These are phyloP conservation scores for Caenorhabditis becei DNA, from an alignment of 2,888 invertebrate species.

Conservation along the genomic window DNA sequence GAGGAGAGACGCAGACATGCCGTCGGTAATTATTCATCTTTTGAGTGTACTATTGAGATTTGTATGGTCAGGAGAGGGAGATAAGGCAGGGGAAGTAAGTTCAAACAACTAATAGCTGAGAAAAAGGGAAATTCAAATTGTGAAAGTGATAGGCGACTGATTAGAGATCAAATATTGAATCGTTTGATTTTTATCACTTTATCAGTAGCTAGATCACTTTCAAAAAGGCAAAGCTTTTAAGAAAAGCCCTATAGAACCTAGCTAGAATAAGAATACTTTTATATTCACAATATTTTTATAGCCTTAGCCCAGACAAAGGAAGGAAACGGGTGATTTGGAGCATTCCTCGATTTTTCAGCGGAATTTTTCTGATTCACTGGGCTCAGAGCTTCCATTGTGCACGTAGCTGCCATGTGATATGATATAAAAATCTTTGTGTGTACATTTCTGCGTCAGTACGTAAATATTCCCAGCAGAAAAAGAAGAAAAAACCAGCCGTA, in stretches of 20 bases:
- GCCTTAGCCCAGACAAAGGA: background rate
- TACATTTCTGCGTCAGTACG: background rate
- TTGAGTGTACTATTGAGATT: background rate
- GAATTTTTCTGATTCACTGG: background rate
- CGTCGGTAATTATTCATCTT: too few species aligned
- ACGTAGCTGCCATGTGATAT: background rate
- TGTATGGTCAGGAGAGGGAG: background rate
- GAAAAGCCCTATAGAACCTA: too few species aligned
- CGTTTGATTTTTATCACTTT: too few species aligned
- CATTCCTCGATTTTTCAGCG: background rate
- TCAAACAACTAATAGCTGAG: constrained; percentile 6
- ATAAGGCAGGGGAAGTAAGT: background rate
- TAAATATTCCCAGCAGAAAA: background rate
- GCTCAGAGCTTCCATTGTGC: background rate
- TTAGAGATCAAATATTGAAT: too few species aligned
- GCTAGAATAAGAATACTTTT: too few species aligned
- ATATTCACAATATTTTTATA: background rate
- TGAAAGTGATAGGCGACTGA: too few species aligned
- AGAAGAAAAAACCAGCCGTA: background rate
- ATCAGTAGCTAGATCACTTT: too few species aligned
- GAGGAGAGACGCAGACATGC: constrained; percentile 3
- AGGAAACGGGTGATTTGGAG: background rate
- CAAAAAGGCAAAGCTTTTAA: too few species aligned
- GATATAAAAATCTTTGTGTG: background rate
- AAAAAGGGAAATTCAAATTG: background rate